Base-by-base conservation (phyloP, 2,113 vertebrate species). In the Cyprinus carpio region DNA sequence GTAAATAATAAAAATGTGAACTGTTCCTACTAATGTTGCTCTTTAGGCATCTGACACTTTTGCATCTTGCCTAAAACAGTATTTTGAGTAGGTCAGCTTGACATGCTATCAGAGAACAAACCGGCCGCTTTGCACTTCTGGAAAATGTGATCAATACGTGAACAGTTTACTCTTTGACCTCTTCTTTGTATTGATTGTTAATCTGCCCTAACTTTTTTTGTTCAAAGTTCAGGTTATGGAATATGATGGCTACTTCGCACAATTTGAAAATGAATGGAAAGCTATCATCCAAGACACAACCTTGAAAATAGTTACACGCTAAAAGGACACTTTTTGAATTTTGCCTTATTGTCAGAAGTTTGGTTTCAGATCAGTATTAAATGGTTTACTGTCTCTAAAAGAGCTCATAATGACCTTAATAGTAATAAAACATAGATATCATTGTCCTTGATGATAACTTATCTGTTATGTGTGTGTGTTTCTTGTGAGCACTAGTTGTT, bases 101-200 rank as follows among this genome's bases (percentile, higher is more conserved):
- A 16, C 16, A 13, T 40, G 9, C 60, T 65, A 81, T 65, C 64
- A 40, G 12, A 25, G 23, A 75, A 51, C 46, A 75, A 29, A 51
- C 1, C 18, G 25, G 3, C 12, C 37, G 13, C 58, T 62, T n/a
- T 80, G 56, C 58, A 62, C 18, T 25, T 81, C 23, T 81, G 37
- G n/a, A 64, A 81, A 65, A 43, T 49, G 25, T 49, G 25, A 67
- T 81, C 40, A 81, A 67, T 40, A 71, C 23, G 13, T 46, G 67
- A 10, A 62, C 9, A 29, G 84, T 85, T 85, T 86, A 81, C 29
- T 40, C 69, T 86, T 86, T 75, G 80, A 81, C 78, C 31, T 27
- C 25, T 27, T 43, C 76, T 58, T 77, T 78, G 25, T 76, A 51
- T 75, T 84, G 49, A n/a, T 25, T 27, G 43, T 87, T 43, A 79